A percentile compares a stretch with the other conserved stretches of the same genome.
phyloP scores from a whole-genome alignment of 1,140 invertebrate species.

The Coptotermes formosanus region DNA sequence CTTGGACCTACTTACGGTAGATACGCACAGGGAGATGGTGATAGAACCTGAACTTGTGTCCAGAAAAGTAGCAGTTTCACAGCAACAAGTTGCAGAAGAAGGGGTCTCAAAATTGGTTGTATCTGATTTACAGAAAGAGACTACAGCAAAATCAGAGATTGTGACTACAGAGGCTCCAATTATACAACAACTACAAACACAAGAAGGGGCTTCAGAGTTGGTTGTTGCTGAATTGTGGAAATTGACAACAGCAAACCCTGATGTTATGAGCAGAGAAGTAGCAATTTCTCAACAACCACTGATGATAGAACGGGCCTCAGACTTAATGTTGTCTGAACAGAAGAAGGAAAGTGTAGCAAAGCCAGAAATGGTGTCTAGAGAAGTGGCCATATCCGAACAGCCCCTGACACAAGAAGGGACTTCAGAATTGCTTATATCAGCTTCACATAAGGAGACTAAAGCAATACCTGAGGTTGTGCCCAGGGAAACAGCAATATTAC shows the following conservation, averaged over 20 bases:
- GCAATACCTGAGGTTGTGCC: background rate
- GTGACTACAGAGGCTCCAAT: background rate
- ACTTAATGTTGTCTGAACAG: background rate
- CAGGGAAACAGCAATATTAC: background rate
- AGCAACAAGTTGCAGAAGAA: conserved; percentile 35
- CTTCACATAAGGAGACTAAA: background rate
- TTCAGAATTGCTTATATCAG: background rate
- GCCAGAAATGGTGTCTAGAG: conserved; percentile 30
- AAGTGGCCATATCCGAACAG: conserved; percentile 33
- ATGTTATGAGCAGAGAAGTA: background rate
- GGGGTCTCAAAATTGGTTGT: conserved; percentile 29
- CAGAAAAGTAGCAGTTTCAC: conserved; percentile 31
- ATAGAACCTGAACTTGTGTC: conserved; percentile 31
- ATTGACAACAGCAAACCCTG: background rate
- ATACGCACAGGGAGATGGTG: conserved; percentile 31
- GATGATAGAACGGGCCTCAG: background rate
- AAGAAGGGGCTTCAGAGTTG: background rate
- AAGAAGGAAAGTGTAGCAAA: conserved; percentile 33
- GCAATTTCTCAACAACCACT: background rate
- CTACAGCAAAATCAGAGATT: background rate
- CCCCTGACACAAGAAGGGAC: conserved; percentile 37
- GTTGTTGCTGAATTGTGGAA: background rate
- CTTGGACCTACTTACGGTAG: background rate
- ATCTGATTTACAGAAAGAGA: background rate
- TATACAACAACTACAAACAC: background rate